Evolutionary conservation across 2,888 invertebrate genomes (phyloP).

Genomic region (Amiota mariae): DNA sequence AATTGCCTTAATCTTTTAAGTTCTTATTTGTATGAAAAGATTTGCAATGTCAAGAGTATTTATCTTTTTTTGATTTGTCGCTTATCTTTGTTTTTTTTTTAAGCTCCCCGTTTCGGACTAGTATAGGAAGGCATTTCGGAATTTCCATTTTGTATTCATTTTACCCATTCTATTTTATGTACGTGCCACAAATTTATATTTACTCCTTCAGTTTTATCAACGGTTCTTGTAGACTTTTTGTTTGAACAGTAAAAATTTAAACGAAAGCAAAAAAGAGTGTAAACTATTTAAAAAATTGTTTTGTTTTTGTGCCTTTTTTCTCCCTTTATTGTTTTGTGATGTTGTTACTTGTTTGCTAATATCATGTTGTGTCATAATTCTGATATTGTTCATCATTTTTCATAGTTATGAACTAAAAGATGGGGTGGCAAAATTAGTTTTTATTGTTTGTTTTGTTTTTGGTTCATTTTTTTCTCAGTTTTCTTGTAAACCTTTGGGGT

Average conservation of each 20-base stretch:
- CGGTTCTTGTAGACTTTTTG: constrained; percentile 2
- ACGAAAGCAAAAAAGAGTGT: constrained; percentile 1
- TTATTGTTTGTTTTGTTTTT: no score
- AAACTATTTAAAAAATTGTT: background rate
- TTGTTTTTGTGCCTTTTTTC: background rate
- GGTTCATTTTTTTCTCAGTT: no score
- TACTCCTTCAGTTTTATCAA: constrained; percentile 12
- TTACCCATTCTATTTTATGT: background rate
- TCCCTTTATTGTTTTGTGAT: background rate
- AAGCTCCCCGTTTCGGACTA: no score
- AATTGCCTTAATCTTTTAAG: no score
- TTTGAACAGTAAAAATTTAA: background rate
- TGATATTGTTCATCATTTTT: constrained; percentile 4
- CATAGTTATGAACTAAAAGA: background rate
- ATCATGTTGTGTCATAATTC: background rate
- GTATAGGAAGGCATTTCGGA: no score
- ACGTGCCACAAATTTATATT: constrained; percentile 17
- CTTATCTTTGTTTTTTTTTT: no score
- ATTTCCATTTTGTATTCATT: background rate
- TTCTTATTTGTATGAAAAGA: no score
- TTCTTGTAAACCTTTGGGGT: no score
- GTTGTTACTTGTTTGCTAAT: constrained; percentile 8
- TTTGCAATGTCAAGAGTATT: no score
- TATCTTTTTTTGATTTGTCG: no score
- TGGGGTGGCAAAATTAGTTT: background rate